Conservation (phyloP, 2,888 invertebrate genomes). For the Argynnis bischoffii region DNA sequence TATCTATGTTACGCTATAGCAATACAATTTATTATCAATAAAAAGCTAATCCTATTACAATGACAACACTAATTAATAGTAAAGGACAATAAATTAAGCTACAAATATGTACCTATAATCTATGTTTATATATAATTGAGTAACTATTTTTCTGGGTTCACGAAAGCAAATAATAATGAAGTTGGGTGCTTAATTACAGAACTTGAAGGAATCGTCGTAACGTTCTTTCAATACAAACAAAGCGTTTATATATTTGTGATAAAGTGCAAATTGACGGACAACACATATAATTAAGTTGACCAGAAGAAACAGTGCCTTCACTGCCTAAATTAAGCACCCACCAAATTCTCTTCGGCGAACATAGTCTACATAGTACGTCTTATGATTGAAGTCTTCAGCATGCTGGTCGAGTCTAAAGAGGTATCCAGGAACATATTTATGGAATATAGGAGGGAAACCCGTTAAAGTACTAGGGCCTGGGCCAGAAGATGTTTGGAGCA, state of each 20-base stretch:
- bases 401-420: conserved; percentile 72
- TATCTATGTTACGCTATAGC: conserved; percentile 15
- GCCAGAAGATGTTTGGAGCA: conserved; percentile 57
- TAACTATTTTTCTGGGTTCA: conserved; percentile 16
- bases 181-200: conserved; percentile 76
- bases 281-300: conserved; percentile 28
- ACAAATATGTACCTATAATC: conserved; percentile 20
- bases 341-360: conserved; percentile 78
- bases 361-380: conserved; percentile 81
- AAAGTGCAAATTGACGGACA: conserved; percentile 26
- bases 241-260: conserved; percentile 29
- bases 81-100: conserved; percentile 23
- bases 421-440: conserved; percentile 76
- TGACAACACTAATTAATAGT: conserved; percentile 25
- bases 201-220: conserved; percentile 69
- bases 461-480: conserved; percentile 72
- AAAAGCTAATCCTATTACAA: conserved; percentile 26
- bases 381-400: conserved; percentile 74
- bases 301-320: conserved; percentile 60
- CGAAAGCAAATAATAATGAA: conserved; percentile 47
- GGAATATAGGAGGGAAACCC: conserved; percentile 76
- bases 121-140: conserved; percentile 20
- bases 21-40: conserved; percentile 22
- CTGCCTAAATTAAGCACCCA: conserved; percentile 78
- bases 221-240: conserved; percentile 55